Percentiles rank a stretch among this genome's conserved stretches.
Evolutionary conservation across 1,140 invertebrate genomes (phyloP).

Genomic region (Sarcophaga peregrina): DNA sequence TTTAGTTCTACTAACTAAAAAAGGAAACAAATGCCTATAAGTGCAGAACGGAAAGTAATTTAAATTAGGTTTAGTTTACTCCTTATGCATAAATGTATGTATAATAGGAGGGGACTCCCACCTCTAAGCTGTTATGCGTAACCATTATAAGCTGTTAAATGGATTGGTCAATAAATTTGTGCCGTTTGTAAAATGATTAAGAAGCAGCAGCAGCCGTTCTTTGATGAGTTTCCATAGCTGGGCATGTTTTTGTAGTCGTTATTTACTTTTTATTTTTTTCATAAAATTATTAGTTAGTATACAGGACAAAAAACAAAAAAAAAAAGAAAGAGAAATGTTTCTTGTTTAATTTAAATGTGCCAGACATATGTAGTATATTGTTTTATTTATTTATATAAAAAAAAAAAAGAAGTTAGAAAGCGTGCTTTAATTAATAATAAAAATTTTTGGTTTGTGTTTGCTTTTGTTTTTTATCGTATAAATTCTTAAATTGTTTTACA

Average conservation of each 20-base stretch:
- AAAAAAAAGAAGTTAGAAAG: constrained; percentile 27
- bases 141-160: background rate
- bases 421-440: constrained; percentile 11
- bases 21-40: background rate
- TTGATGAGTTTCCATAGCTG: background rate
- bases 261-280: too few species aligned
- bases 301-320: background rate
- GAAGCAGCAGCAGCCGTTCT: background rate
- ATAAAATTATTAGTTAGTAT: too few species aligned
- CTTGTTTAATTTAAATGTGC: constrained; percentile 17
- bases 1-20: background rate
- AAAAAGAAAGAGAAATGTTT: background rate
- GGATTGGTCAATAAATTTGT: background rate
- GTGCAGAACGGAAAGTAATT: background rate
- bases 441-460: background rate
- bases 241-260: too few species aligned
- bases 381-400: constrained; percentile 8
- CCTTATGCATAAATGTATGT: too few species aligned
- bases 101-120: background rate
- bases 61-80: background rate
- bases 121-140: background rate
- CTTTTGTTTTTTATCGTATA: background rate
- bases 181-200: background rate
- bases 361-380: constrained; percentile 3
- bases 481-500: background rate